phyloP scores from a whole-genome alignment of 1,140 invertebrate species.

The Paracyclopina nana region DNA sequence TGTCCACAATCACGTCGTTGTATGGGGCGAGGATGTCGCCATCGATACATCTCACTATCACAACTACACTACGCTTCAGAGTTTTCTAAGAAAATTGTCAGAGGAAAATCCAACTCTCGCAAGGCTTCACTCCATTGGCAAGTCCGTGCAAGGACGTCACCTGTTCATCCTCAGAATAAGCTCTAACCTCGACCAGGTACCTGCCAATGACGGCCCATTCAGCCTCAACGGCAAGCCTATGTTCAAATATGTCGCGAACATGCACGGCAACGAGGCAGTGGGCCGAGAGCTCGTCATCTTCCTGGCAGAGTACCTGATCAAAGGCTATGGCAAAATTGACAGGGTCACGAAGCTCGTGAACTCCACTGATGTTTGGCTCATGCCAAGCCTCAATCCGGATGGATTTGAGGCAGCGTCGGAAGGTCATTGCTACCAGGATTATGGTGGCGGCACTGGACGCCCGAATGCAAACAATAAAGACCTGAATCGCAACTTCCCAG shows the following conservation, averaged over 20 bases:
- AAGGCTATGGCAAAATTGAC: conserved; percentile 44
- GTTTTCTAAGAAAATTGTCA: not conserved
- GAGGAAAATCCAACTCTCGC: not conserved
- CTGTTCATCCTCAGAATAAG: not conserved
- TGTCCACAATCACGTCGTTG: no score
- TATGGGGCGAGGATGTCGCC: no score
- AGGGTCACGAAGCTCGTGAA: conserved; percentile 40
- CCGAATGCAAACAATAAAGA: conserved; percentile 57
- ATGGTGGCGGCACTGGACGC: conserved; percentile 33
- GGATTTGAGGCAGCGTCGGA: conserved; percentile 50
- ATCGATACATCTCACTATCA: no score
- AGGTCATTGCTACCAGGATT: not conserved
- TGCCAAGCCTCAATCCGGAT: conserved; percentile 83
- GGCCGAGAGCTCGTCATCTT: conserved; percentile 68
- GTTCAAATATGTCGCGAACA: conserved; percentile 91
- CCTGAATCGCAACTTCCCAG: conserved; percentile 72
- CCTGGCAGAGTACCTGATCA: conserved; percentile 61
- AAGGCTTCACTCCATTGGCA: not conserved
- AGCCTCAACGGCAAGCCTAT: conserved; percentile 46
- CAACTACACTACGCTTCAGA: not conserved
- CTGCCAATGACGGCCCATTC: not conserved
- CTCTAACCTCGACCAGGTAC: not conserved
- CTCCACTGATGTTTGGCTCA: conserved; percentile 62
- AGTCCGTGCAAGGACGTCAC: not conserved
- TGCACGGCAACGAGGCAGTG: conserved; percentile 92